phyloP scores from a whole-genome alignment of 2,888 invertebrate species.

The Beris chalybata region DNA sequence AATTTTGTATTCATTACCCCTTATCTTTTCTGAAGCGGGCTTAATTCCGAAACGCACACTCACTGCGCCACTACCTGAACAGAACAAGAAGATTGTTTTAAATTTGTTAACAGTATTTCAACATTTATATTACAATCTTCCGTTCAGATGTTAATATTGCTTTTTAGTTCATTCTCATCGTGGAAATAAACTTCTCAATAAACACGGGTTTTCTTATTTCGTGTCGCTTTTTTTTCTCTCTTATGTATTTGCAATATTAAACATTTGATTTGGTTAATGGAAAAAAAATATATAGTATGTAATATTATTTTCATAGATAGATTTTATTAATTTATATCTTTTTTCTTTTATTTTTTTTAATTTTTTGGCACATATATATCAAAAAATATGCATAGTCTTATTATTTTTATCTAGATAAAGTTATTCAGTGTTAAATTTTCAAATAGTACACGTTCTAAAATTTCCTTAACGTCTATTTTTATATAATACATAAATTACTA shows the following conservation, averaged over 20 bases:
- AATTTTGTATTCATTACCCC: too few relatives aligned
- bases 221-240: background rate
- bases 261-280: constrained; percentile 6
- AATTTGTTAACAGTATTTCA: too few relatives aligned
- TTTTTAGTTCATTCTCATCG: background rate
- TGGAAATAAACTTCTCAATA: constrained; percentile 19
- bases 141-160: too few relatives aligned
- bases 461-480: too few relatives aligned
- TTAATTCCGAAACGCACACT: too few relatives aligned
- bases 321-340: constrained; percentile 19
- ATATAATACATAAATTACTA: too few relatives aligned
- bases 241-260: constrained; percentile 10
- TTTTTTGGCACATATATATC: constrained; percentile 30
- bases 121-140: too few relatives aligned
- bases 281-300: constrained; percentile 21
- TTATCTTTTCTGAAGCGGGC: too few relatives aligned
- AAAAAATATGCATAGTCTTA: constrained; percentile 32
- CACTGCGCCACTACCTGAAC: too few relatives aligned
- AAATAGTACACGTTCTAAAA: too few relatives aligned
- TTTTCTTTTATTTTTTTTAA: constrained; percentile 10
- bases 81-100: too few relatives aligned
- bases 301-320: constrained; percentile 12
- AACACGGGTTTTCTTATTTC: background rate
- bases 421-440: too few relatives aligned
- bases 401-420: constrained; percentile 12